Conservation (phyloP, 2,888 invertebrate species). For the Resseliella maxima region DNA sequence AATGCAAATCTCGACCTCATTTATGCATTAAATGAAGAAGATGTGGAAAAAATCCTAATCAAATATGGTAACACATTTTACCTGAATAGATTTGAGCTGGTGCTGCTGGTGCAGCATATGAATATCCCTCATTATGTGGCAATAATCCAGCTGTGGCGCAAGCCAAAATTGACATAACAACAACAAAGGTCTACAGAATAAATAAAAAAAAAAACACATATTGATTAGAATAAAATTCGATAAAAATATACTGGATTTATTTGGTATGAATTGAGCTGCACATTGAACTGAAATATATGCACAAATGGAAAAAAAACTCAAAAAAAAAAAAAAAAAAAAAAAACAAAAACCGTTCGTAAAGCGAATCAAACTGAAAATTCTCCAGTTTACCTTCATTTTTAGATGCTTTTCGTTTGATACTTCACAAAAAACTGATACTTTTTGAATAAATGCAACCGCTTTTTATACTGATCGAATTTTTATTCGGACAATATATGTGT, state of each 20-base stretch:
- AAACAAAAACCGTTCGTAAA: neutral
- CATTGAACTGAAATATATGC: too few relatives aligned
- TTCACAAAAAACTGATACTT: neutral
- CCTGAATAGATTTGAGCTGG: neutral
- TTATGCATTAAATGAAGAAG: too few relatives aligned
- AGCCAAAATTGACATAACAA: neutral
- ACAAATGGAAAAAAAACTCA: too few relatives aligned
- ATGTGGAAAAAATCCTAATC: too few relatives aligned
- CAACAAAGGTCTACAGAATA: neutral
- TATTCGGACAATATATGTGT: too few relatives aligned
- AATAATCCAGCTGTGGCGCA: neutral
- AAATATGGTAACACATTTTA: too few relatives aligned
- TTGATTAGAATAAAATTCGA: neutral
- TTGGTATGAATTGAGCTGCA: too few relatives aligned
- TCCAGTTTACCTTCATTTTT: neutral
- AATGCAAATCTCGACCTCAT: too few relatives aligned
- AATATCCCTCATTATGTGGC: neutral
- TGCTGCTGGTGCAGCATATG: neutral
- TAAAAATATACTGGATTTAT: too few relatives aligned
- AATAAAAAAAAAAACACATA: neutral
- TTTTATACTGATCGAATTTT: conserved; percentile 14
- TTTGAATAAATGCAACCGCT: neutral
- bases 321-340: neutral
- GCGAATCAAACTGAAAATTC: too few relatives aligned
- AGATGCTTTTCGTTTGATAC: neutral